Percentiles rank a stretch among this genome's conserved stretches.
These are phyloP conservation scores for Girardia tigrina DNA, from an alignment of 2,888 invertebrate species.

Conservation along the genomic window DNA sequence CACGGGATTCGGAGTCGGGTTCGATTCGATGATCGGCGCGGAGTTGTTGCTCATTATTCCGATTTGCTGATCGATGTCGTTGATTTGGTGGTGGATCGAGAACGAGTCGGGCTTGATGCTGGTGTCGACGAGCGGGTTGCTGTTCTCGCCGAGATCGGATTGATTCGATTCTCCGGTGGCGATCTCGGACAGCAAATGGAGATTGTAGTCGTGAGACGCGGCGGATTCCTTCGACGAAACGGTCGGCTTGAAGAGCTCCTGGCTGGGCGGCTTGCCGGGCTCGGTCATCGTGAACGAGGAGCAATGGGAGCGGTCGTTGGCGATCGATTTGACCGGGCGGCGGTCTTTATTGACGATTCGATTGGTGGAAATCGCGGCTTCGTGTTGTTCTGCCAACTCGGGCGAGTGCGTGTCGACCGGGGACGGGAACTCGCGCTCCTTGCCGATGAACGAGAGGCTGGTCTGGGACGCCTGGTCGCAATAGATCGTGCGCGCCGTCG, in stretches of 20 bases:
- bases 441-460: not conserved
- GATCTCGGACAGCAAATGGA: not conserved
- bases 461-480: slow-evolving; percentile 24
- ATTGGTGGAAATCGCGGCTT: not conserved
- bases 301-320: not conserved
- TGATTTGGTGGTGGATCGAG: not conserved
- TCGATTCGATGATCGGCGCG: too few relatives aligned
- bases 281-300: not conserved
- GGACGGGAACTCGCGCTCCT: not conserved
- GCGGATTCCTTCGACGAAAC: not conserved
- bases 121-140: not conserved
- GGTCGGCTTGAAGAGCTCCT: not conserved
- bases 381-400: slow-evolving; percentile 1
- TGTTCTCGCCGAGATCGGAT: not conserved
- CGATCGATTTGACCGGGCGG: not conserved
- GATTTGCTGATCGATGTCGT: slow-evolving; percentile 1
- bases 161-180: not conserved
- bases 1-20: too few relatives aligned
- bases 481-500: slow-evolving; percentile 24
- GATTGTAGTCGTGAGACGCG: not conserved
- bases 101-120: not conserved
- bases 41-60: too few relatives aligned
- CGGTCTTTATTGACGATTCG: not conserved
- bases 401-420: not conserved
- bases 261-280: not conserved